Evolutionary conservation across 2,888 invertebrate genomes (phyloP).

Genomic region (Melanchra persicariae): DNA sequence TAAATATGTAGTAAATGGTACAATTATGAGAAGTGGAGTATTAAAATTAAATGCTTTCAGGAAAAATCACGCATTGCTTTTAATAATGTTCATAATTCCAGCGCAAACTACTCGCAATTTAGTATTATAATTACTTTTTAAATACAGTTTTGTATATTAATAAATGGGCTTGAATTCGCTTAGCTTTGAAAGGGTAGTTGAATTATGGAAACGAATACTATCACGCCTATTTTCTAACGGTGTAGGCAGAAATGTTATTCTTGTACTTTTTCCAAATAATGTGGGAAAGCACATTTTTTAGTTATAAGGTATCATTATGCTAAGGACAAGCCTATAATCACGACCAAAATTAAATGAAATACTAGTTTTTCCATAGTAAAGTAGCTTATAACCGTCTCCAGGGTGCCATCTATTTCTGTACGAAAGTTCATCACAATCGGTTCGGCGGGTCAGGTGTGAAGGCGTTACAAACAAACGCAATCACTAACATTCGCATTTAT

Average conservation of each 20-base stretch:
- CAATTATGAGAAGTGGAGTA: slow-evolving; percentile 29
- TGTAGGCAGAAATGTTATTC: background rate
- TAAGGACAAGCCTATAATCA: no score
- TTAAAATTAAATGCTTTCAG: slow-evolving; percentile 38
- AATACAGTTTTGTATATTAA: slow-evolving; percentile 16
- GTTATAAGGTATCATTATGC: no score
- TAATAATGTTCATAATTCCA: slow-evolving; percentile 41
- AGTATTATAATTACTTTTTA: slow-evolving; percentile 31
- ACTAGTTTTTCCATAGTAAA: no score
- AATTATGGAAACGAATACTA: background rate
- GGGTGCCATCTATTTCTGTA: no score
- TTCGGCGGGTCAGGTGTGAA: no score
- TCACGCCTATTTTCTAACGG: background rate
- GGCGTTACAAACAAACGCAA: no score
- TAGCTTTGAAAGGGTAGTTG: background rate
- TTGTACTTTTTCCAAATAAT: no score
- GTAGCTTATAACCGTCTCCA: no score
- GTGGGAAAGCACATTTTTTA: no score
- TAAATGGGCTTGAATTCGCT: slow-evolving; percentile 5
- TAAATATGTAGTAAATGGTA: slow-evolving; percentile 28
- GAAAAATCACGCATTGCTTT: slow-evolving; percentile 42
- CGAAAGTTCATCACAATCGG: no score
- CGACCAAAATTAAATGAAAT: no score
- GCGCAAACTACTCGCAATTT: slow-evolving; percentile 25
- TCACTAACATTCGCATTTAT: no score